These are phyloP conservation scores for Halcyon leucocephala DNA, from an alignment of 2,797 vertebrate species.

Conservation along the genomic window DNA sequence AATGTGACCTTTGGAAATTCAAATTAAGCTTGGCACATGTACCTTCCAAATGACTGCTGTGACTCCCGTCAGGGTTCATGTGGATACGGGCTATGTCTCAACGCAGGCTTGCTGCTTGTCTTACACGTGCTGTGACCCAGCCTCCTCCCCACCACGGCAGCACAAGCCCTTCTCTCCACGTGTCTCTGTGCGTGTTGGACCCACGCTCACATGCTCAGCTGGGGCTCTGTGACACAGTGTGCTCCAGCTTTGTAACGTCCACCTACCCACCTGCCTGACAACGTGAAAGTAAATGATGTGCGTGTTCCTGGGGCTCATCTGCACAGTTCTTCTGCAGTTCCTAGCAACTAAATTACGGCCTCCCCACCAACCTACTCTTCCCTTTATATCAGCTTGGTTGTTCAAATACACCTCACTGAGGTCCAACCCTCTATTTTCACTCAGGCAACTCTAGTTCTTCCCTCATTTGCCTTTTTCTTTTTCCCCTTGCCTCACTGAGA, in stretches of 20 bases:
- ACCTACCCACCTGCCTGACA: background rate
- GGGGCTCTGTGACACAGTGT: background rate
- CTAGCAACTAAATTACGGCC: background rate
- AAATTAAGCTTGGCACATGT: slow-evolving; percentile 43
- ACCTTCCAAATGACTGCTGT: background rate
- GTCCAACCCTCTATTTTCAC: background rate
- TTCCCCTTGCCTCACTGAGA: background rate
- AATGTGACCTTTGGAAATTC: slow-evolving; percentile 60
- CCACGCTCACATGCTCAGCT: background rate
- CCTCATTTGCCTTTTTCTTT: background rate
- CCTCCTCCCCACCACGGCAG: background rate
- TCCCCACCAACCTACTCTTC: background rate
- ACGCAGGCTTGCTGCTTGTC: background rate
- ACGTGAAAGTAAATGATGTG: background rate
- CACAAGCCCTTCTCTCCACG: background rate
- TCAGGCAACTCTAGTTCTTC: background rate
- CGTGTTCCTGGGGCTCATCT: background rate
- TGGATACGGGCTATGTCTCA: background rate
- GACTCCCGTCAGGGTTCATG: background rate
- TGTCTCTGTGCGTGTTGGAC: background rate
- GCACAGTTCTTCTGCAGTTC: background rate
- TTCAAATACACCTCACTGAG: background rate
- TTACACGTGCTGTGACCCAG: background rate
- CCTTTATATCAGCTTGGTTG: background rate
- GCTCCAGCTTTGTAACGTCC: rapidly evolving